phyloP scores from a whole-genome alignment of 2,113 vertebrate species.

The Takifugu flavidus region DNA sequence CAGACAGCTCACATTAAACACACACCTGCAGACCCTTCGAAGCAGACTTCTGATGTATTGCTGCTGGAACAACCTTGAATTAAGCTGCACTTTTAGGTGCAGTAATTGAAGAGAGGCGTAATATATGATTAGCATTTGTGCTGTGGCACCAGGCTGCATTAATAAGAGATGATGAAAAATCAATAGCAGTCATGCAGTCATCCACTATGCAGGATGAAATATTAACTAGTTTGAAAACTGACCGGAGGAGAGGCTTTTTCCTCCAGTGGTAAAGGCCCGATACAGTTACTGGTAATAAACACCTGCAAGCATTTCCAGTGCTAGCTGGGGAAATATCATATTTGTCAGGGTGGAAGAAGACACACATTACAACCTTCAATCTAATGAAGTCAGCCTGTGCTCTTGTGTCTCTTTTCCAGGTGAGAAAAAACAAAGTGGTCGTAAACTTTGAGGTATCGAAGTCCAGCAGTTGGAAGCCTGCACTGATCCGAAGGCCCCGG shows the following conservation, averaged over 20 bases:
- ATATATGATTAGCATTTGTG: conserved; percentile 68
- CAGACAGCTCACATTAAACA: conserved; percentile 16
- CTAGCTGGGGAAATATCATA: conserved; percentile 61
- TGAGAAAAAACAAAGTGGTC: conserved; percentile 18
- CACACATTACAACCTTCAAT: conserved; percentile 43
- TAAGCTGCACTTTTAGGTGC: conserved; percentile 33
- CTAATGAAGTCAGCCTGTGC: conserved; percentile 44
- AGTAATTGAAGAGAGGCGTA: conserved; percentile 35
- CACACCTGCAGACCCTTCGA: neutral
- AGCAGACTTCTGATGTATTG: conserved; percentile 6
- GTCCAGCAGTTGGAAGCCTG: conserved; percentile 26
- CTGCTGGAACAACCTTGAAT: conserved; percentile 21
- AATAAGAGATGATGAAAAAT: conserved; percentile 79
- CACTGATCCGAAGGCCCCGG: conserved; percentile 24
- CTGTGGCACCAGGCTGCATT: conserved; percentile 67
- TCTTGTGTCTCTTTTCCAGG: conserved; percentile 19
- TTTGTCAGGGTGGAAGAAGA: conserved; percentile 49
- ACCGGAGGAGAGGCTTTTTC: conserved; percentile 61
- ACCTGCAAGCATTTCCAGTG: conserved; percentile 52
- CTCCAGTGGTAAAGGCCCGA: conserved; percentile 30
- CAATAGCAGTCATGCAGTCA: conserved; percentile 69
- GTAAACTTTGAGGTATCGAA: conserved; percentile 31
- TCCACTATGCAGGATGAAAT: conserved; percentile 70
- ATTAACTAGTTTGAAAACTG: conserved; percentile 74
- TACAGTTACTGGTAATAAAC: conserved; percentile 66